These are phyloP conservation scores for Orbicella faveolata DNA, from an alignment of 64 coral and sea anemone species.

Conservation along the genomic window DNA sequence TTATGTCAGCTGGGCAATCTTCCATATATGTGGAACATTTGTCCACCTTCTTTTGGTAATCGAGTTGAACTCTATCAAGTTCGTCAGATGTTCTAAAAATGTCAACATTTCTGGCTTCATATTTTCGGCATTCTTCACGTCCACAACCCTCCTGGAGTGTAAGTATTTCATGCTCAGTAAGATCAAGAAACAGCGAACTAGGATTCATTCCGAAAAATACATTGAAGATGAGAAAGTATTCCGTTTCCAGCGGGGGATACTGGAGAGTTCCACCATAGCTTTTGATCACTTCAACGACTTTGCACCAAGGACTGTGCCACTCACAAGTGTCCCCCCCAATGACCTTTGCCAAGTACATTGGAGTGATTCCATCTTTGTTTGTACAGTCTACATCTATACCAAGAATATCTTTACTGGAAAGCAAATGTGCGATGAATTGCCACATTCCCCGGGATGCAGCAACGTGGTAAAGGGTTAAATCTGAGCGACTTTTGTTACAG, in stretches of 20 bases:
- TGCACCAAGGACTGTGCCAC: slow-evolving; percentile 83
- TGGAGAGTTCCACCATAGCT: slow-evolving; percentile 41
- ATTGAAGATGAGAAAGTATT: slow-evolving; percentile 72
- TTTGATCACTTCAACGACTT: slow-evolving; percentile 46
- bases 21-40: slow-evolving; percentile 1
- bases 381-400: slow-evolving; percentile 71
- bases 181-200: slow-evolving; percentile 13
- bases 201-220: slow-evolving; percentile 36
- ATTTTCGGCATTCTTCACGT: slow-evolving; percentile 1
- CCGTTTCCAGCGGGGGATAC: slow-evolving; percentile 47
- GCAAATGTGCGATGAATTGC: slow-evolving; percentile 57
- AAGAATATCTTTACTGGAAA: background rate
- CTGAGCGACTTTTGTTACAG: slow-evolving; percentile 10
- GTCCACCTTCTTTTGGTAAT: slow-evolving; percentile 16
- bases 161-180: slow-evolving; percentile 22
- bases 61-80: slow-evolving; percentile 15
- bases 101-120: background rate
- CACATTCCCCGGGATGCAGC: slow-evolving; percentile 84
- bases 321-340: slow-evolving; percentile 37
- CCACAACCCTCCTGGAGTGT: slow-evolving; percentile 33
- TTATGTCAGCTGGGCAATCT: slow-evolving; percentile 11
- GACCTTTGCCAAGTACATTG: slow-evolving; percentile 72
- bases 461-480: slow-evolving; percentile 63
- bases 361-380: slow-evolving; percentile 74
- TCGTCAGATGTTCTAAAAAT: slow-evolving; percentile 28